Conservation (phyloP, 1,140 invertebrate species). For the Sycophaga agraensis region DNA sequence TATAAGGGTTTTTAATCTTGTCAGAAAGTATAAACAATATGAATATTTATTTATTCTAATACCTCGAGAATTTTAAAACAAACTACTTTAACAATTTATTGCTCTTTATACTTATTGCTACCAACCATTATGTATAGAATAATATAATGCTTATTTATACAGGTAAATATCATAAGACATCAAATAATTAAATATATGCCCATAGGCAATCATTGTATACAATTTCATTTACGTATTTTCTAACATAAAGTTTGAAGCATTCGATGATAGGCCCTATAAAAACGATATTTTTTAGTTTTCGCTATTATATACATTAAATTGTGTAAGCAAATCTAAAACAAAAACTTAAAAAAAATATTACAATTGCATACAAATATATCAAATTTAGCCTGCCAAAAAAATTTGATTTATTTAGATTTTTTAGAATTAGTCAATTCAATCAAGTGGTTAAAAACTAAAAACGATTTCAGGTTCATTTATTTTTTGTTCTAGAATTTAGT, state of each 20-base stretch:
- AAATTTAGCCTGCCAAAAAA: too few species aligned
- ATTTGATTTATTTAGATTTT: too few species aligned
- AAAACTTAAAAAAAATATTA: too few species aligned
- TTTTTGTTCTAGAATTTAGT: too few species aligned
- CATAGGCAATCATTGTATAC: conserved; percentile 3
- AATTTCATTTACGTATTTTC: background rate
- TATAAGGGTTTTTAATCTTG: too few species aligned
- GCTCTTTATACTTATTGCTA: background rate
- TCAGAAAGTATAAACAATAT: background rate
- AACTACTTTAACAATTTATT: conserved; percentile 1
- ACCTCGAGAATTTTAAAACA: background rate
- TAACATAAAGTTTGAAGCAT: background rate
- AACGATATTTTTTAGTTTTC: background rate
- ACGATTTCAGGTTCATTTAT: too few species aligned
- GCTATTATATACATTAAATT: background rate
- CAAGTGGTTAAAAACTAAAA: too few species aligned
- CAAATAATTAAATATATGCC: background rate
- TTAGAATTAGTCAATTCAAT: too few species aligned
- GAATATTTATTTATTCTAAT: background rate
- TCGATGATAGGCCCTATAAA: background rate
- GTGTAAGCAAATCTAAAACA: conserved; percentile 2
- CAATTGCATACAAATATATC: too few species aligned
- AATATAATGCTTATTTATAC: conserved; percentile 13
- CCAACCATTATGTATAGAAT: background rate
- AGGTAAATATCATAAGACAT: conserved; percentile 9